Evolutionary conservation across 2,113 vertebrate species (phyloP), one percentile per base, ranked within the genome.

Genomic region (Elephantulus edwardii): DNA sequence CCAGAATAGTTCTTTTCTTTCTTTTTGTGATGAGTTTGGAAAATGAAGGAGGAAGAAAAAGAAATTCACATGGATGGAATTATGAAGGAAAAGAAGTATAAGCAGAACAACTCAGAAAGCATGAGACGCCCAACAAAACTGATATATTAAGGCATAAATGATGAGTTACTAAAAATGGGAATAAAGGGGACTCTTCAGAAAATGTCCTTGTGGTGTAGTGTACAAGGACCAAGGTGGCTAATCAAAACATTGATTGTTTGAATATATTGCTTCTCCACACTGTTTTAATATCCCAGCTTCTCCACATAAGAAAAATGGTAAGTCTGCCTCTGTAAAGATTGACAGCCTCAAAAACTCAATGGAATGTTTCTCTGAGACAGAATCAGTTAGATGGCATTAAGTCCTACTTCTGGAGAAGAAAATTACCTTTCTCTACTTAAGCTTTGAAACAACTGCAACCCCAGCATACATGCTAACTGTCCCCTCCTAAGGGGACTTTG

Each of bases 1-100:
- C 48, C 35, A 83, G 90, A 68, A 77, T 13, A 35, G 16, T n/a
- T 83, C 46, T n/a, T n/a, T n/a, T 14, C 46, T 80, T 30, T 52
- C 12, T 26, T 33, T 83, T 93, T 24, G 16, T 33, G 52, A 42
- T 44, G 3, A 86, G 60, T 66, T 83, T 1, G 74, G 60, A 89
- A 71, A 50, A 88, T 14, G 5, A 20, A 24, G 9, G 48, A 60
- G 40, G 0, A 30, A 60, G 70, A 80, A 42, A 13, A 24, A 52
- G 8, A 66, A 66, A 6, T 33, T 42, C 52, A 62, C 38, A 35
- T 6, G 35, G 19, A 52, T 54, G n/a, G 11, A 30, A 62, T 75
- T 74, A 9, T n/a, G 9, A 44, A n/a, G 28, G 28, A 46, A 60
- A 26, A n/a, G 17, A 14, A 40, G 42, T 9, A 52, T 28, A 1